phyloP scores from a whole-genome alignment of 2,113 vertebrate genomes.

The Calypte anna region DNA sequence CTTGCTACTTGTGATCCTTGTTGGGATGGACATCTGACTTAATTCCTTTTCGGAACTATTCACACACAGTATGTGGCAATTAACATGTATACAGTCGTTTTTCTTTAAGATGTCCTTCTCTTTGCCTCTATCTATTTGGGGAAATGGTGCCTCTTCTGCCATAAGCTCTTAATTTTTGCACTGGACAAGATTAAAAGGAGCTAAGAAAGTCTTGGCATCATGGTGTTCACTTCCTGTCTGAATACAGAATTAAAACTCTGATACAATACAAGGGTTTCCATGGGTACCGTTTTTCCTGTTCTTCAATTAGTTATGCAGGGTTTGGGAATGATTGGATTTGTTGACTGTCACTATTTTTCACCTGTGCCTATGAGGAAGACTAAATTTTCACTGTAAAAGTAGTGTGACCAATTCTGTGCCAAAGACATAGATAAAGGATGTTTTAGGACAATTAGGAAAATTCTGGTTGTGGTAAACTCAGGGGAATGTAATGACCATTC shows the following conservation, averaged over 20 bases:
- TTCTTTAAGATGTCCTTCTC: neutral
- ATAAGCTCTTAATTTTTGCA: neutral
- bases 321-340: neutral
- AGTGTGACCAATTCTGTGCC: neutral
- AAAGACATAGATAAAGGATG: neutral
- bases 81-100: too few species aligned
- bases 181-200: neutral
- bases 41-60: neutral
- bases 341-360: neutral
- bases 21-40: neutral
- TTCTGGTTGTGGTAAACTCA: neutral
- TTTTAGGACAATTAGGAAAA: neutral
- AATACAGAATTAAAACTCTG: neutral
- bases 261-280: neutral
- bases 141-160: neutral
- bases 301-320: neutral
- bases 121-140: rapidly evolving
- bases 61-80: neutral
- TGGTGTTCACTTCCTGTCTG: neutral
- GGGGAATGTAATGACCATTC: neutral
- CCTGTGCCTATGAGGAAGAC: neutral
- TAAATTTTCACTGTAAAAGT: neutral
- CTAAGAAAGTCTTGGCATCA: neutral
- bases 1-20: neutral
- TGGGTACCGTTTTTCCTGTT: neutral